These are phyloP conservation scores for Andrena camellia DNA, from an alignment of 2,888 invertebrate genomes.

Conservation along the genomic window DNA sequence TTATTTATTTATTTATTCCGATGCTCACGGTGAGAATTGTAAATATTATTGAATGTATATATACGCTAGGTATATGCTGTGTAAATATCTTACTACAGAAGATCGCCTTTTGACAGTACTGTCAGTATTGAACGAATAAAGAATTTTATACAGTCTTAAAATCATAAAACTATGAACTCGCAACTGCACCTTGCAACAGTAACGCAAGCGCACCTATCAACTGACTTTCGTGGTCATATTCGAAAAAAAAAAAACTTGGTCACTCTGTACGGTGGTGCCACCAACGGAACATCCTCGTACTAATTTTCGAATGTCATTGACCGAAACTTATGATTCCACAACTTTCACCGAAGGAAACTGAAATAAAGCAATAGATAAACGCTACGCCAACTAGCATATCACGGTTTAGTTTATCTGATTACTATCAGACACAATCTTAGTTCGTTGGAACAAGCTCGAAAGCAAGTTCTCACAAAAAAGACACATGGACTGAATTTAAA, in stretches of 20 bases:
- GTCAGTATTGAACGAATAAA: slow-evolving; percentile 53
- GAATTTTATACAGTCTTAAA: slow-evolving; percentile 52
- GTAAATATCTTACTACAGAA: slow-evolving; percentile 57
- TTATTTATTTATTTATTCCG: slow-evolving; percentile 59
- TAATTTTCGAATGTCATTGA: slow-evolving; percentile 27
- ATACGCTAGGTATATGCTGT: slow-evolving; percentile 34
- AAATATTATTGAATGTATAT: slow-evolving; percentile 54
- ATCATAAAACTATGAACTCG: too few relatives aligned
- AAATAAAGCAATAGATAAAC: slow-evolving; percentile 1
- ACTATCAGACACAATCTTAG: neutral
- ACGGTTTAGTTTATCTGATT: neutral
- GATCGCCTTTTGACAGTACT: slow-evolving; percentile 36
- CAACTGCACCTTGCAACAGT: too few relatives aligned
- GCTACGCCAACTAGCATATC: neutral
- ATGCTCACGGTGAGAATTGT: slow-evolving; percentile 35
- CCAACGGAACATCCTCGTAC: neutral
- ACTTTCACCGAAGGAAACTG: slow-evolving; percentile 27
- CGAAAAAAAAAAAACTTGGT: neutral
- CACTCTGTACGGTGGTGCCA: slow-evolving; percentile 33
- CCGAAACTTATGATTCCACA: slow-evolving; percentile 13
- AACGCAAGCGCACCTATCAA: neutral
- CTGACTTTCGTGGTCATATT: neutral
- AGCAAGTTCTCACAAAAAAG: too few relatives aligned
- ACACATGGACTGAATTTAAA: neutral
- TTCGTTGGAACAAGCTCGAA: neutral